phyloP scores from a whole-genome alignment of 2,888 invertebrate species.

The Bhutanitis thaidina region DNA sequence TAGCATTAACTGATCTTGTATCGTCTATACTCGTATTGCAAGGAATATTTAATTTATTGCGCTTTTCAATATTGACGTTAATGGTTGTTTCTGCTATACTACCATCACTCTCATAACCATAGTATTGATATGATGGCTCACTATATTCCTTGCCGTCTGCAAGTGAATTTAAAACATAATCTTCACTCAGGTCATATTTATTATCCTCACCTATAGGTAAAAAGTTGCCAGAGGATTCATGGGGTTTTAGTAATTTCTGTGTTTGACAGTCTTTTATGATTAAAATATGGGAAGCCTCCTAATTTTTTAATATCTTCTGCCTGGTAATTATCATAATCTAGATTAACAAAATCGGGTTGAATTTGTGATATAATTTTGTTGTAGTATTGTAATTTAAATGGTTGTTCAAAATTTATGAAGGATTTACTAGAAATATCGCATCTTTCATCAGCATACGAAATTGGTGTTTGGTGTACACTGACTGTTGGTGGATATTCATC shows the following conservation, averaged over 20 bases:
- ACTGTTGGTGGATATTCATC: slow-evolving; percentile 21
- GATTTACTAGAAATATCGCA: background rate
- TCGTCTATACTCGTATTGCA: slow-evolving; percentile 18
- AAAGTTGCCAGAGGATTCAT: slow-evolving; percentile 16
- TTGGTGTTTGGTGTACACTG: slow-evolving; percentile 13
- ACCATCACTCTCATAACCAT: slow-evolving; percentile 75
- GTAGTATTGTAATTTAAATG: background rate
- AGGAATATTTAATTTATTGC: slow-evolving; percentile 36
- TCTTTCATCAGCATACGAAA: slow-evolving; percentile 14
- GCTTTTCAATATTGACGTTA: slow-evolving; percentile 62
- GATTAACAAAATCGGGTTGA: background rate
- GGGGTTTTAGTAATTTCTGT: slow-evolving; percentile 9
- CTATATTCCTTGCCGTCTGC: slow-evolving; percentile 23
- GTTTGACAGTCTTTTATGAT: background rate
- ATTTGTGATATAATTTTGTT: background rate
- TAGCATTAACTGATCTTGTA: background rate
- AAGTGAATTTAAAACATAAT: slow-evolving; percentile 2
- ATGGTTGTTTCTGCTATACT: slow-evolving; percentile 76
- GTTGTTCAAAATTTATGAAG: background rate
- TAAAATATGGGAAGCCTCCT: background rate
- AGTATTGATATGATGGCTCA: slow-evolving; percentile 48
- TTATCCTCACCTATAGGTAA: slow-evolving; percentile 11
- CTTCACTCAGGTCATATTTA: background rate
- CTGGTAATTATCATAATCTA: background rate
- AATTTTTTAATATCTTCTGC: background rate